Evolutionary conservation across 2,888 invertebrate species (phyloP), one percentile per base, ranked within the genome.

Genomic region (Caenorhabditis sp.): DNA sequence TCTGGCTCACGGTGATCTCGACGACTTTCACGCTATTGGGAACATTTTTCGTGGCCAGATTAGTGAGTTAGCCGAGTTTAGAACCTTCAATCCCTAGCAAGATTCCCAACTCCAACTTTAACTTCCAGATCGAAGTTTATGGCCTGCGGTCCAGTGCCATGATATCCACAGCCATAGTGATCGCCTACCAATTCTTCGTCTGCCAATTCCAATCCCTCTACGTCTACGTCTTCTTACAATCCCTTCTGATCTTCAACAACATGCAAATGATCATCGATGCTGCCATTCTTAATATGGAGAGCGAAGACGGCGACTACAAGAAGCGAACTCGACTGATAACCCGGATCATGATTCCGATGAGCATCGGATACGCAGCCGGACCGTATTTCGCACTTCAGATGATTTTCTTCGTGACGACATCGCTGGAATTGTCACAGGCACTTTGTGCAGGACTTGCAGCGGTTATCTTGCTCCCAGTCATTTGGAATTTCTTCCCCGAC

Each of bases 181-280:
- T 70, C 15, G 26, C 74, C 26, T 85, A 78, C 37, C 78, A 80
- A 60, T 50, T 87, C 20, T 8, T 78, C 1, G 60, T 85, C 9
- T 82, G 82, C 47, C 82, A 83, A 32, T 72, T 82, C 64, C 60
- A 51, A 0, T 77, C 65, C 44, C 70, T 81, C 68, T 81, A 84
- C 55, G 44, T 53, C 24, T 89, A 80, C 68, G 53, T 79, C n/a
- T 24, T 72, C 13, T 55, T 86, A 11, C 88, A 89, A 67, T 37
- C 70, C 2, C 69, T 89, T 1, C 60, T 87, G 1, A 40, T 88
- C 1, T 83, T 85, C 67, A 86, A 87, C 69, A 84, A 88, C 79
- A 86, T 89, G 82, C 89, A 86, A 58, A 86, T 87, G 74, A 87
- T 89, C 44, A 74, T 85, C 28, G 88, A 88, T 40, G 87, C 87